Conservation (phyloP, 2,888 invertebrate species). For the Trichopoda pennipes region DNA sequence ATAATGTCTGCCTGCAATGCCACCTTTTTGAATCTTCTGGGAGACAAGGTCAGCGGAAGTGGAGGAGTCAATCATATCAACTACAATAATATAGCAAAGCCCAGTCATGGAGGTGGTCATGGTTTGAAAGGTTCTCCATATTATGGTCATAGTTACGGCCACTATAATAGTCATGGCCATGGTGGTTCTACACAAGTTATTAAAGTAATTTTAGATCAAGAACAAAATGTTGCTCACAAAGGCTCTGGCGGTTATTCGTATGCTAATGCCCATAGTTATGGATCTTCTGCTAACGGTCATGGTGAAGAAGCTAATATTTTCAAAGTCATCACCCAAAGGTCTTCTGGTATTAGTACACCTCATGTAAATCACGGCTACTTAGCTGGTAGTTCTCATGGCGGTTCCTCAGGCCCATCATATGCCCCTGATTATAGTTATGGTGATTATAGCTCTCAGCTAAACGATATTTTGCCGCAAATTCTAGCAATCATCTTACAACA, state of each 20-base stretch:
- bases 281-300: conserved; percentile 18
- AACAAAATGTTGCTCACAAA: conserved; percentile 20
- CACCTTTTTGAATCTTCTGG: conserved; percentile 73
- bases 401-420: conserved; percentile 36
- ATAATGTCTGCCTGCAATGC: conserved; percentile 73
- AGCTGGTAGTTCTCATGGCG: not conserved
- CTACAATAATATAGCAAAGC: conserved; percentile 48
- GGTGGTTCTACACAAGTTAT: conserved; percentile 57
- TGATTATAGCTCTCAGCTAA: conserved; percentile 68
- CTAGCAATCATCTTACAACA: conserved; percentile 74
- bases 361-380: conserved; percentile 45
- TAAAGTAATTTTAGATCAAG: conserved; percentile 61
- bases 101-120: conserved; percentile 51
- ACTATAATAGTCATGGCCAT: conserved; percentile 24
- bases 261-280: conserved; percentile 39
- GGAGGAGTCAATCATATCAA: conserved; percentile 23
- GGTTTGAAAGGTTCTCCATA: conserved; percentile 8
- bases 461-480: conserved; percentile 75
- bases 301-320: conserved; percentile 70
- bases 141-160: not conserved
- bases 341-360: conserved; percentile 19
- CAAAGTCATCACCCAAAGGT: conserved; percentile 73
- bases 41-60: conserved; percentile 67
- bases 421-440: conserved; percentile 64
- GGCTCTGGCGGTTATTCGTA: conserved; percentile 13